A percentile compares a stretch with the other conserved stretches of the same genome.
Evolutionary conservation across 2,113 vertebrate species (phyloP).

Genomic region (Mixornis gularis): DNA sequence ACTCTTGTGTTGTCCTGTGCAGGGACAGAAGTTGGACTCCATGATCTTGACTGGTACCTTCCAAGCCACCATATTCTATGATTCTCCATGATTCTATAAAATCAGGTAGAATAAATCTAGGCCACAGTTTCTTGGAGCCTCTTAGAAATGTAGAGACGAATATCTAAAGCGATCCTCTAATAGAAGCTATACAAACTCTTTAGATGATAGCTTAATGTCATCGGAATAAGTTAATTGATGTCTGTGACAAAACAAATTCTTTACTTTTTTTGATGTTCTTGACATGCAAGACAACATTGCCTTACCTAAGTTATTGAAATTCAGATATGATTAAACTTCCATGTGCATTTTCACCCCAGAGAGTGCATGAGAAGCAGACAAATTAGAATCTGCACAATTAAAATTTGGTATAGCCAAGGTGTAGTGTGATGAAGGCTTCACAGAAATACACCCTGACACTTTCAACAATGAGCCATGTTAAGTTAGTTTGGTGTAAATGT

Average conservation of each 20-base stretch:
- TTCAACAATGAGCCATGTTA: not conserved
- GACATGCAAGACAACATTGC: not conserved
- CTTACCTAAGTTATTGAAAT: not conserved
- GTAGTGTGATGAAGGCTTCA: not conserved
- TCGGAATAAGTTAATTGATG: not conserved
- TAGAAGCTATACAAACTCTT: not conserved
- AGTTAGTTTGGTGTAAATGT: not conserved
- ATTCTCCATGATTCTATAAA: not conserved
- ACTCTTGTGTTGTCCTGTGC: not conserved
- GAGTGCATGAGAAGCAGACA: not conserved
- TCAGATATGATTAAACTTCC: not conserved
- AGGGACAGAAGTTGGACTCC: accelerated
- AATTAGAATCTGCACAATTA: not conserved
- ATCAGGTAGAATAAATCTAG: not conserved
- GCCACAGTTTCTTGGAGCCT: not conserved
- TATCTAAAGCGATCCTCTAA: not conserved
- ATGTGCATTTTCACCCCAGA: not conserved
- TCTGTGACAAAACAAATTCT: not conserved
- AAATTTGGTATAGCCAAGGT: not conserved
- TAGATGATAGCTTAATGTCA: not conserved
- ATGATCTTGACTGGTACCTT: not conserved
- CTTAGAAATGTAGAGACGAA: not conserved
- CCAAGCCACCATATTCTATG: not conserved
- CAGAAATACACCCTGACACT: not conserved
- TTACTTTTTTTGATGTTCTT: not conserved